Base-by-base conservation (phyloP, 2,797 vertebrate genomes). In the Phoebastria nigripes region DNA sequence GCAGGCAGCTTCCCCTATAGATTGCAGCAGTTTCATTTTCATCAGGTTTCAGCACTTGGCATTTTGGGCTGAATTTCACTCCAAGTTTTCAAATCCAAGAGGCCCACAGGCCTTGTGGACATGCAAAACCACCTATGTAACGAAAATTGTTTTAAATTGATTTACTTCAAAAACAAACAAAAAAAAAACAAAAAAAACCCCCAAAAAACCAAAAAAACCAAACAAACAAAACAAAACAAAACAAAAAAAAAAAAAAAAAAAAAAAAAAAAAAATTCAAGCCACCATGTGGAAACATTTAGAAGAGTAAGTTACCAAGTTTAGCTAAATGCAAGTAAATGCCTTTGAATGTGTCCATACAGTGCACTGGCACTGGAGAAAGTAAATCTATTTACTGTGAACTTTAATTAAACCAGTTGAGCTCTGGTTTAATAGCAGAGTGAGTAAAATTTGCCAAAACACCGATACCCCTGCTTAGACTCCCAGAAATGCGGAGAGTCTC, bases 201-300 rank as follows among this genome's bases (percentile, higher is more conserved):
- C 6, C 37, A 37, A n/a, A n/a, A n/a, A n/a, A n/a, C 35, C 37
- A 72, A 70, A 33, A 54, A 54, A 54, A 54, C 35, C 35, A 35
- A 35, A 35, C 35, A 35, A 35, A 35, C 35, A 35, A 35, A 35
- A 35, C 37, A 37, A 37, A 37, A 37, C 37, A 37, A 37, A 37
- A 37, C 37, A 37, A 37, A 37, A 37, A 8, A 37, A 37, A 37
- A 37, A 37, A 37, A 37, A 8, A 37, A 37, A 37, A 37, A 37
- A 37, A 37, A 37, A 82, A 55, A 26, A 8, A 39, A 81, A 88
- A 47, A 56, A 14, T 59, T 76, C 78, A 86, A 93, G 49, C 71
- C 35, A 87, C 83, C 95, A 96, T 97, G 90, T 97, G 96, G 96
- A 96, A 97, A 72, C 92, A 96, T 92, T 97, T 96, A 96, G 82